Conservation (phyloP, 2,888 invertebrate species). For the Galerucella calmariensis region DNA sequence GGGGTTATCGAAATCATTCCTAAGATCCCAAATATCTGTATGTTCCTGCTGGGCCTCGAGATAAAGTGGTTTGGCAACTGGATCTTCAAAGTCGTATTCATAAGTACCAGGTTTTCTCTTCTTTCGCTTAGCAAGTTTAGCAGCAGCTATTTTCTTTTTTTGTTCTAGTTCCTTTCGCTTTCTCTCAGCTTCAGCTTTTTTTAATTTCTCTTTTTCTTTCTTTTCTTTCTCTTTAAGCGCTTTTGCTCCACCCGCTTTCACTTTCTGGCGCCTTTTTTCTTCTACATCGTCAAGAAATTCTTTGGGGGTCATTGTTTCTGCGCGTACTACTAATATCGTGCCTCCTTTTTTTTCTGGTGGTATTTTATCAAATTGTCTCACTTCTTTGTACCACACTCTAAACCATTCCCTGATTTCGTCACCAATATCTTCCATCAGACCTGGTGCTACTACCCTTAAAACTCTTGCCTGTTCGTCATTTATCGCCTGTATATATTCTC, state of each 20-base stretch:
- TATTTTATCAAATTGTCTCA: conserved; percentile 75
- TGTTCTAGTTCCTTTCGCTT: conserved; percentile 58
- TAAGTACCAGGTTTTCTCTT: conserved; percentile 54
- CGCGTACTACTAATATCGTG: conserved; percentile 68
- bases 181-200: conserved; percentile 53
- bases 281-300: conserved; percentile 68
- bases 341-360: conserved; percentile 81
- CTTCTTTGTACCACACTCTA: conserved; percentile 71
- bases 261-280: conserved; percentile 54
- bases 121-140: conserved; percentile 50
- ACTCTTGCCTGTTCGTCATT: conserved; percentile 68
- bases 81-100: conserved; percentile 53
- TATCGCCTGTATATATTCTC: conserved; percentile 65
- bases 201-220: conserved; percentile 45
- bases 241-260: conserved; percentile 49
- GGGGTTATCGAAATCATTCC: conserved; percentile 68
- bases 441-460: conserved; percentile 67
- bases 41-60: conserved; percentile 65
- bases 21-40: conserved; percentile 66
- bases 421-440: conserved; percentile 79
- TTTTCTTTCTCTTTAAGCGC: conserved; percentile 49
- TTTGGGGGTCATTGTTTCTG: conserved; percentile 71
- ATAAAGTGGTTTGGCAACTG: conserved; percentile 62
- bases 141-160: conserved; percentile 63
- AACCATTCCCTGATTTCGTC: conserved; percentile 83